Percentiles rank a stretch among this genome's conserved stretches.
phyloP scores from a whole-genome alignment of 2,797 vertebrate species.

The Chelidonichthys spinosus region DNA sequence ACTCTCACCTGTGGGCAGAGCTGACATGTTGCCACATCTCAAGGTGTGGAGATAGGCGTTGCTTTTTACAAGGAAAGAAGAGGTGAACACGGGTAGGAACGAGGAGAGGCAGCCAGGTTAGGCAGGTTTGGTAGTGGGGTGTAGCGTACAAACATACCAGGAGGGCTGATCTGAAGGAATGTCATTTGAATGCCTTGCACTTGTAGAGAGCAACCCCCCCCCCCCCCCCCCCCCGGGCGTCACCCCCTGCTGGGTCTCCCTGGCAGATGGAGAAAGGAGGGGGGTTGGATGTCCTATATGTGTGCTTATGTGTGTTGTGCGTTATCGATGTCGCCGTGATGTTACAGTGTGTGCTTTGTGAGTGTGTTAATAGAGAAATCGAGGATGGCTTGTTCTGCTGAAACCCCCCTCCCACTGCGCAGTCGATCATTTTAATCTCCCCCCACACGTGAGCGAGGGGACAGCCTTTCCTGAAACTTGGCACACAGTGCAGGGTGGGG shows the following conservation, averaged over 20 bases:
- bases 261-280: slow-evolving; percentile 80
- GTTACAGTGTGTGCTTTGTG: slow-evolving; percentile 45
- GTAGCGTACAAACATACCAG: slow-evolving; percentile 68
- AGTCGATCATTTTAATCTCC: slow-evolving; percentile 87
- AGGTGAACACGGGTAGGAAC: slow-evolving; percentile 39
- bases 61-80: slow-evolving; percentile 31
- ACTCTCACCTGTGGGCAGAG: slow-evolving; percentile 50
- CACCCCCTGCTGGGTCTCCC: slow-evolving; percentile 78
- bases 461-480: slow-evolving; percentile 89
- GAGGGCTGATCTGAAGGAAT: slow-evolving; percentile 78
- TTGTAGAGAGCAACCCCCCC: slow-evolving; percentile 66
- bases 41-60: slow-evolving; percentile 69
- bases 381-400: slow-evolving; percentile 76
- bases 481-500: slow-evolving; percentile 89
- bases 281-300: slow-evolving; percentile 43
- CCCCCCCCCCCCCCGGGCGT: slow-evolving; percentile 44
- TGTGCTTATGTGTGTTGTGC: slow-evolving; percentile 36
- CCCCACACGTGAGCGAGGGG: slow-evolving; percentile 86
- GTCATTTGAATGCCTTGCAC: slow-evolving; percentile 74
- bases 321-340: slow-evolving; percentile 55
- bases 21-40: slow-evolving; percentile 60
- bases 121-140: slow-evolving; percentile 75
- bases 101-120: slow-evolving; percentile 75
- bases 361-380: slow-evolving; percentile 73
- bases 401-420: slow-evolving; percentile 74